Evolutionary conservation across 2,113 vertebrate species (phyloP).

Genomic region (Leucopsar rothschildi): DNA sequence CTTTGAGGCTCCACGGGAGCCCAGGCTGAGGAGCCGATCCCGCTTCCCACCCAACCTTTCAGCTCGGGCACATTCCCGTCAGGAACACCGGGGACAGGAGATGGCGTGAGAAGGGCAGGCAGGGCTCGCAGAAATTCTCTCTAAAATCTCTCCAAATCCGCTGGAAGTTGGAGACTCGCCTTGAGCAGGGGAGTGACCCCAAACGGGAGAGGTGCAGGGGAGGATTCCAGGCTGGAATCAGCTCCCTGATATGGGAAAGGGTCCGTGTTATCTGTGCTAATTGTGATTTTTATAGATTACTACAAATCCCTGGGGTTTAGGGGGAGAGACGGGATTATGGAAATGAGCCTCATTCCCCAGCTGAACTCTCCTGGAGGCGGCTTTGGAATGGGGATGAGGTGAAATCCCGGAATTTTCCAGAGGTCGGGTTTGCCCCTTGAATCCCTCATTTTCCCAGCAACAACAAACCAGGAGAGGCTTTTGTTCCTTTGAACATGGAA

Average conservation of each 20-base stretch:
- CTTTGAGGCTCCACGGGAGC: background rate
- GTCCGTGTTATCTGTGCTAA: background rate
- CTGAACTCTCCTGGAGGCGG: background rate
- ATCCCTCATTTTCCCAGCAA: background rate
- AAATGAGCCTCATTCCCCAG: background rate
- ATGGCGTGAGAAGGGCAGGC: background rate
- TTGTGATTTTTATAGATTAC: background rate
- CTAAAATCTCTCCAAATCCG: background rate
- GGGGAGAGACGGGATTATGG: background rate
- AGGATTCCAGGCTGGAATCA: background rate
- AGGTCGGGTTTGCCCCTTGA: background rate
- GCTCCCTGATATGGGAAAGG: background rate
- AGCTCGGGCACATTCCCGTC: background rate
- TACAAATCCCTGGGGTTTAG: background rate
- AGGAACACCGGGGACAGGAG: fast-evolving
- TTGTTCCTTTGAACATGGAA: background rate
- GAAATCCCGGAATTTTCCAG: background rate
- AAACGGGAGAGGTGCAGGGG: fast-evolving
- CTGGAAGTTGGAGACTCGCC: background rate
- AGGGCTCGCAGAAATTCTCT: background rate
- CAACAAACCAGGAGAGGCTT: background rate
- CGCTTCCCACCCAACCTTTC: background rate
- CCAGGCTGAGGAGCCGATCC: background rate
- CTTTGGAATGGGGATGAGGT: background rate
- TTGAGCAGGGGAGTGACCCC: background rate